Evolutionary conservation across 2,113 vertebrate genomes (phyloP), one percentile per base, ranked within the genome.

Genomic region (Syrrhaptes paradoxus): DNA sequence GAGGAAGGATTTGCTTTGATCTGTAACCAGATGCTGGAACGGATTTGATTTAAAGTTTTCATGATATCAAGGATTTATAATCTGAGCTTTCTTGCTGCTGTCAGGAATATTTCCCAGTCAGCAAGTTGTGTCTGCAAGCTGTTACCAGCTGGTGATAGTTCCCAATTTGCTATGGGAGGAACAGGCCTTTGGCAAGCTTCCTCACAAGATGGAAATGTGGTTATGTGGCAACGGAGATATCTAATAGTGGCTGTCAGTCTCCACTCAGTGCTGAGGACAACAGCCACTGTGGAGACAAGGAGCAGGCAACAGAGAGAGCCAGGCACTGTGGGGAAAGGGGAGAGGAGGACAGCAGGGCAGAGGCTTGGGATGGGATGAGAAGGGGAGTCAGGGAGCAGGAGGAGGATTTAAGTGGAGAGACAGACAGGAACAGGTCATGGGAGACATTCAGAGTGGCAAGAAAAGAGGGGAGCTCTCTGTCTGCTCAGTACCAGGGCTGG

Each of bases 121-220:
- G 95, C 87, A 87, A 93, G 61, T 55, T 79, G 73, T 58, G 82
- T 82, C 97, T 97, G 94, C 93, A 97, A 97, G 92, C 90, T 97
- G 94, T 97, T 97, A 90, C 91, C 90, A 93, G 89, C 93, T 96
- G 95, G 62, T 97, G 93, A 95, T 96, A 94, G 73, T 70, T 96
- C 86, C 96, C 85, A 74, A 4, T 95, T 93, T 95, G 88, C 88
- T 92, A 6, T 45, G 59, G 73, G 87, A 95, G 63, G 62, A 85
- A 93, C 57, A 93, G 62, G 52, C 83, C n/a, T 96, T 96, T 96
- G 92, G 96, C 96, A 95, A 48, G 78, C 34, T 82, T 90, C 65
- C 81, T 88, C 55, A 54, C 29, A 81, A 21, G 46, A 49, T 49
- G 45, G 75, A 93, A 80, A 70, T 34, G 41, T 7, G 62, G 75